Percentiles rank a stretch among this genome's conserved stretches.
These are phyloP conservation scores for Leptonema lineaticorne DNA, from an alignment of 1,140 invertebrate species.

Conservation along the genomic window DNA sequence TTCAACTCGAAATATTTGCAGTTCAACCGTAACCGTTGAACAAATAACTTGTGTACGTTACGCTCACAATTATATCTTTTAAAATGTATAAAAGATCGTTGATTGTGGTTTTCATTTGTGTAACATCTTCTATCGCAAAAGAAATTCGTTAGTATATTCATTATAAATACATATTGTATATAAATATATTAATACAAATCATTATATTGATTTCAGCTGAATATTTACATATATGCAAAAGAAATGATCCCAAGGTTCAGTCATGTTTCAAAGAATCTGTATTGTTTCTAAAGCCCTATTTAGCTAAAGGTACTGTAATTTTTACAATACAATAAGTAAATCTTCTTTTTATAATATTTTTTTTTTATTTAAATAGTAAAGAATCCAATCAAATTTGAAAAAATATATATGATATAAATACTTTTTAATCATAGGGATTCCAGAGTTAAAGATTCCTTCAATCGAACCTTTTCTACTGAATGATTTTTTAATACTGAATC, in stretches of 20 bases:
- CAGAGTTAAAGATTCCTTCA: constrained; percentile 61
- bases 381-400: neutral
- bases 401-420: neutral
- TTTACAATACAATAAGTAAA: neutral
- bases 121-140: neutral
- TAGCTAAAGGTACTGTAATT: constrained; percentile 48
- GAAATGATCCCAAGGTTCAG: constrained; percentile 57
- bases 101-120: neutral
- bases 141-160: neutral
- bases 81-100: neutral
- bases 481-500: constrained; percentile 58
- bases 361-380: neutral
- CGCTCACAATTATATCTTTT: neutral
- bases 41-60: neutral
- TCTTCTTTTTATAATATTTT: neutral
- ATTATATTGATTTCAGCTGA: constrained; percentile 54
- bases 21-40: neutral
- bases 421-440: constrained; percentile 43
- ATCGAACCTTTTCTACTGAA: constrained; percentile 63
- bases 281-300: constrained; percentile 53
- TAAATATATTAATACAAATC: neutral
- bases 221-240: constrained; percentile 62
- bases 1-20: neutral
- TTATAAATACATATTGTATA: neutral
- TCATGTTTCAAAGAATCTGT: constrained; percentile 58